These are phyloP conservation scores for Mylabris phalerata DNA, from an alignment of 1,140 invertebrate species.

Conservation along the genomic window DNA sequence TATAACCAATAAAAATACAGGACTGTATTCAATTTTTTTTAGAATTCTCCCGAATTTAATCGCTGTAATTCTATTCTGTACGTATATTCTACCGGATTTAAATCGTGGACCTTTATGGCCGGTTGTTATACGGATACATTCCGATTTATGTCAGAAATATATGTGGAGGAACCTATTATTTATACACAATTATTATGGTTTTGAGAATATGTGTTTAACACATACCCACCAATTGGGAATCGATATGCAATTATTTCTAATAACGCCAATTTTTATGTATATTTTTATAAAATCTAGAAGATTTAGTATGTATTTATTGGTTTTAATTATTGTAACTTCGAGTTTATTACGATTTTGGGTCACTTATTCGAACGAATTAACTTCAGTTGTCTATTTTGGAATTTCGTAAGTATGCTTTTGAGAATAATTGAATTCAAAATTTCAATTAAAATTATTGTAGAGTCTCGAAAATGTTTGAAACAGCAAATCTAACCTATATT, in stretches of 20 bases:
- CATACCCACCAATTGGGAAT: conserved; percentile 73
- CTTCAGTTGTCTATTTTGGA: conserved; percentile 59
- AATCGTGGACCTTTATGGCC: conserved; percentile 56
- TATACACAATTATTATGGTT: conserved; percentile 56
- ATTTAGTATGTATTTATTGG: conserved; percentile 45
- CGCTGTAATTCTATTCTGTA: conserved; percentile 56
- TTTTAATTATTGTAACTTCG: conserved; percentile 46
- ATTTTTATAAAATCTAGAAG: conserved; percentile 54
- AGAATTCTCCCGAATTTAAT: conserved; percentile 53
- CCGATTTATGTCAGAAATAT: conserved; percentile 49
- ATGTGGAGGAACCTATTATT: conserved; percentile 56
- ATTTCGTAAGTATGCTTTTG: conserved; percentile 51
- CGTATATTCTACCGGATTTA: conserved; percentile 51
- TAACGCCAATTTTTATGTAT: conserved; percentile 63
- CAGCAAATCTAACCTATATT: conserved; percentile 61
- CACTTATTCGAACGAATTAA: conserved; percentile 51
- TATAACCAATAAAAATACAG: not conserved
- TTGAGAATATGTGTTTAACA: conserved; percentile 59
- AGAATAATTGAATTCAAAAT: conserved; percentile 1
- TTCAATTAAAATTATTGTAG: conserved; percentile 20
- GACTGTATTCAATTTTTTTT: conserved; percentile 40
- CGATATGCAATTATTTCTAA: conserved; percentile 73
- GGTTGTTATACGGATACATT: conserved; percentile 51
- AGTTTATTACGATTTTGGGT: conserved; percentile 55
- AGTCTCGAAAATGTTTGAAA: conserved; percentile 58